phyloP scores from a whole-genome alignment of 2,888 invertebrate species.

The Cephus nigrinus region DNA sequence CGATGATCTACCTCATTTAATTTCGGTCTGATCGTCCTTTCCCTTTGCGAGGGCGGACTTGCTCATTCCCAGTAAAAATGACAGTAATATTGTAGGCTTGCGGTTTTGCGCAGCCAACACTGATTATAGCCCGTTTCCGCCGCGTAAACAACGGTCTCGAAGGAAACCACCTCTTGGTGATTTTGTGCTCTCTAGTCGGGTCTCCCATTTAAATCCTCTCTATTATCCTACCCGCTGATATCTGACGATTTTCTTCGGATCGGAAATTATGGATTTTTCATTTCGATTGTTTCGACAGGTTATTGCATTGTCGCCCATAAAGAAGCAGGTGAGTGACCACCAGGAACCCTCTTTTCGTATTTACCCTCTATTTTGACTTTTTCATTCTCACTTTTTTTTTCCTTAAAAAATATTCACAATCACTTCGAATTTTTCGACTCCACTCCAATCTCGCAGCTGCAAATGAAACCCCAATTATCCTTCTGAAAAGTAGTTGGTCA shows the following conservation, averaged over 20 bases:
- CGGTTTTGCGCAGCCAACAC: slow-evolving; percentile 58
- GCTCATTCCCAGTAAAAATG: slow-evolving; percentile 48
- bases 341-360: background rate
- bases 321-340: background rate
- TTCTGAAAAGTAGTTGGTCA: background rate
- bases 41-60: slow-evolving; percentile 4
- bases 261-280: background rate
- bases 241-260: background rate
- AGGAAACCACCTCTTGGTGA: background rate
- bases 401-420: background rate
- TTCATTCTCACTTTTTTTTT: background rate
- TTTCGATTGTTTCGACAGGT: slow-evolving; percentile 42
- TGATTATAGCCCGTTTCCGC: slow-evolving; percentile 62
- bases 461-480: slow-evolving; percentile 16
- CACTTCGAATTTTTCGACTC: background rate
- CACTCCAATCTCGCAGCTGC: background rate
- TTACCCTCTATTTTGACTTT: background rate
- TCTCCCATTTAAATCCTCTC: background rate
- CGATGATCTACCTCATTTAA: slow-evolving; percentile 1
- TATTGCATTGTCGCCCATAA: slow-evolving; percentile 18
- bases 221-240: background rate
- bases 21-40: background rate
- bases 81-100: slow-evolving; percentile 61
- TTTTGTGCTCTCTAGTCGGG: background rate
- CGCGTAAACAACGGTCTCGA: slow-evolving; percentile 59